Percentiles rank a stretch among this genome's conserved stretches.
Evolutionary conservation across 2,888 invertebrate genomes (phyloP).

Genomic region (Drosophila leonis): DNA sequence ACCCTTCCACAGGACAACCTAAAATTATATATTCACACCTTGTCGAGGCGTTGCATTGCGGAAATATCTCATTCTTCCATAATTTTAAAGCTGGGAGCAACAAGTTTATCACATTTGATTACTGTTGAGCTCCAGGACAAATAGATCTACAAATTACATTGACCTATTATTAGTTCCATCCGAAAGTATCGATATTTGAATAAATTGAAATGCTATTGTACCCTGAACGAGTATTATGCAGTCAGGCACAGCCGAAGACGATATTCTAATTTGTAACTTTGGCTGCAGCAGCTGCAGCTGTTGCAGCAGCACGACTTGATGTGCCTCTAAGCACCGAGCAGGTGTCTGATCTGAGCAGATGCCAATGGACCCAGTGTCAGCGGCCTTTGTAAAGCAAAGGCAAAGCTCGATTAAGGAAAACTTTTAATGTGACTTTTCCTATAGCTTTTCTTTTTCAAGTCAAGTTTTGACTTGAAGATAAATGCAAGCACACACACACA

Average conservation of each 20-base stretch:
- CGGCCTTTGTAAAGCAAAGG: neutral
- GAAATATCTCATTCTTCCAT: too few relatives aligned
- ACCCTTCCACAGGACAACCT: too few relatives aligned
- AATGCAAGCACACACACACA: neutral
- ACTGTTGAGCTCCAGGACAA: neutral
- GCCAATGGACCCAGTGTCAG: slow-evolving; percentile 14
- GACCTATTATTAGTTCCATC: too few relatives aligned
- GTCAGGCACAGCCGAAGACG: neutral
- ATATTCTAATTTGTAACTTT: slow-evolving; percentile 1
- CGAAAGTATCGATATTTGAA: neutral
- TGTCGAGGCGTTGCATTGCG: too few relatives aligned
- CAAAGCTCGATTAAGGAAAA: slow-evolving; percentile 12
- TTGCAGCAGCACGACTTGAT: slow-evolving; percentile 12
- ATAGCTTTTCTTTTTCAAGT: neutral
- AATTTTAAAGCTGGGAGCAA: too few relatives aligned
- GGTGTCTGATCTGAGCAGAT: slow-evolving; percentile 36
- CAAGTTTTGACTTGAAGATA: neutral
- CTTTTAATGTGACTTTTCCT: slow-evolving; percentile 16
- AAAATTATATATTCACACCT: too few relatives aligned
- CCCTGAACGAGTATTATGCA: neutral
- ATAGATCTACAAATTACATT: neutral
- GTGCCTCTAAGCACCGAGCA: slow-evolving; percentile 55
- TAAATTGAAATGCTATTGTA: neutral
- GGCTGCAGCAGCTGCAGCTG: slow-evolving; percentile 29
- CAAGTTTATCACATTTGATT: neutral